A percentile compares a stretch with the other conserved stretches of the same genome.
These are phyloP conservation scores for Psophia crepitans DNA, from an alignment of 2,113 vertebrate genomes.

Conservation along the genomic window DNA sequence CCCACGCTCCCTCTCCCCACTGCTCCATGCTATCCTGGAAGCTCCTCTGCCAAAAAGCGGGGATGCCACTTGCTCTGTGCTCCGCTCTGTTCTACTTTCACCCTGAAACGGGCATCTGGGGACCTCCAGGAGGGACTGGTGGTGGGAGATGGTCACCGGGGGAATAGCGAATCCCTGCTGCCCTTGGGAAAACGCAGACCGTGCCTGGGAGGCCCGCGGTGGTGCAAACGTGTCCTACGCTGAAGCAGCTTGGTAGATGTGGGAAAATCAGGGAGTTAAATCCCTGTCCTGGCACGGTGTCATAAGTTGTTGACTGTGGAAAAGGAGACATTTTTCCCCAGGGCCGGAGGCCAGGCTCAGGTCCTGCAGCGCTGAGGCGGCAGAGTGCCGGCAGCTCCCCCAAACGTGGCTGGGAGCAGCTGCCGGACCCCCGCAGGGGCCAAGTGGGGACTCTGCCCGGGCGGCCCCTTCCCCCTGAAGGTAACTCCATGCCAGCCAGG, in stretches of 20 bases:
- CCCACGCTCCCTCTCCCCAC: background rate
- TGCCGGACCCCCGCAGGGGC: background rate
- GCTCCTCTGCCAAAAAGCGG: background rate
- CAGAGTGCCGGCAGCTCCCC: background rate
- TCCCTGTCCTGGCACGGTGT: background rate
- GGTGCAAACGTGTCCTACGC: background rate
- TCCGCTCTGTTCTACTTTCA: background rate
- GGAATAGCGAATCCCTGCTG: background rate
- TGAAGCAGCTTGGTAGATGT: background rate
- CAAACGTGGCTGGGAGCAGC: accelerated
- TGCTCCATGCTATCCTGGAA: background rate
- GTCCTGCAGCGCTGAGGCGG: accelerated
- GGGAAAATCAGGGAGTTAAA: background rate
- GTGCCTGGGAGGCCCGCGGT: background rate
- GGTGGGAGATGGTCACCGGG: background rate
- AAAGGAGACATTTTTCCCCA: background rate
- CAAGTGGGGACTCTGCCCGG: background rate
- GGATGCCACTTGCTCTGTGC: background rate
- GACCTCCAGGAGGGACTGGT: background rate
- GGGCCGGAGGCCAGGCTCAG: background rate
- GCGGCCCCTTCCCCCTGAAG: background rate
- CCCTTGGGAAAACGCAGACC: background rate
- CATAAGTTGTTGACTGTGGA: background rate
- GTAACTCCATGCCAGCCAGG: background rate
- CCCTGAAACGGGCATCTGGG: accelerated